Evolutionary conservation across 2,888 invertebrate genomes (phyloP).

Genomic region (Phyto melanocephala): DNA sequence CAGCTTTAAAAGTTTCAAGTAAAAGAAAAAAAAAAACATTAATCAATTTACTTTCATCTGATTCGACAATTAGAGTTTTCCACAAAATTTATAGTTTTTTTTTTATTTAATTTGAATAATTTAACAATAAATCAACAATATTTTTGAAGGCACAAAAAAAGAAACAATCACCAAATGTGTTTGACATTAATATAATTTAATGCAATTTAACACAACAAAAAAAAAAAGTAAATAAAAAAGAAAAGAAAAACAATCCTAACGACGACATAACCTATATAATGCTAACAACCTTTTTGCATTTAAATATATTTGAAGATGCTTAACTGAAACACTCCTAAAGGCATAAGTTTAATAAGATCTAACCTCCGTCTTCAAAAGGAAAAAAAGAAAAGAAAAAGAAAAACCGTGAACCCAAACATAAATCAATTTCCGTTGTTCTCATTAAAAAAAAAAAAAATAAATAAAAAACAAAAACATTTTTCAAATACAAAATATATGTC

Average conservation of each 20-base stretch:
- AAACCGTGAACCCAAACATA: neutral
- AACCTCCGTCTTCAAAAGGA: no score
- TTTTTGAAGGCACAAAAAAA: neutral
- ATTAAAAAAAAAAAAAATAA: neutral
- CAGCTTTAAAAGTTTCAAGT: no score
- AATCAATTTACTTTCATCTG: neutral
- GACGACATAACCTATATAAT: no score
- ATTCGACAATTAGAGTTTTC: neutral
- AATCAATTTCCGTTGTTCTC: neutral
- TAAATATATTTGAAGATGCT: no score
- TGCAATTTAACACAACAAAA: neutral
- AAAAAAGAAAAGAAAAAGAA: neutral
- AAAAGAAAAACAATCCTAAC: no score
- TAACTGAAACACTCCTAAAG: neutral
- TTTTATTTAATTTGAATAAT: constrained; percentile 36
- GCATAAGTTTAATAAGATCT: neutral
- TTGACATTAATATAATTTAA: constrained; percentile 16
- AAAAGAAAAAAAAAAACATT: neutral
- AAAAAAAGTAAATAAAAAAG: neutral
- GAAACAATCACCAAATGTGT: constrained; percentile 19
- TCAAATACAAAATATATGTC: neutral
- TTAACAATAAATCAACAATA: constrained; percentile 53
- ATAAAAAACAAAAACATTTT: neutral
- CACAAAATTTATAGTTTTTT: neutral
- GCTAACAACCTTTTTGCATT: no score